Base-by-base conservation (phyloP, 2,113 vertebrate species). In the Scytalopus superciliaris region DNA sequence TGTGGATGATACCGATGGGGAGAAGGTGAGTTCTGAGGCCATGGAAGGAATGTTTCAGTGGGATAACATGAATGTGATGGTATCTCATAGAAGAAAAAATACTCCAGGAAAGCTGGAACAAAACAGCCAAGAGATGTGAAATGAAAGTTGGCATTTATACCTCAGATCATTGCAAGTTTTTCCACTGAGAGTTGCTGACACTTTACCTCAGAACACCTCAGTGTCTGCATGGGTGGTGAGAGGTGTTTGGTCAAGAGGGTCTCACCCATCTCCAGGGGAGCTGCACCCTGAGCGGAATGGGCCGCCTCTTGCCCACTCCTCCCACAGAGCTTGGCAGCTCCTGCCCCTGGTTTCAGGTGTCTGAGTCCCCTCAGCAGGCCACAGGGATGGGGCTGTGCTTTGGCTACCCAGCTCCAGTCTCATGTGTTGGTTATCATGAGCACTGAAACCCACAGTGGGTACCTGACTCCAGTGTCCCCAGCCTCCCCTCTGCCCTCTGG, bases 271-370 rank as follows among this genome's bases (percentile, higher is more conserved):
- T 72, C 52, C 52, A 74, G 52, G 37, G 60, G 27, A 89, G 52
- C 28, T 67, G 68, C 4, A 3, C 10, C 17, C 23, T 42, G 31
- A 28, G 69, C 35, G 22, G 24, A 49, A 19, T 15, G 22, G 16
- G 21, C 14, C 0, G 0, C 12, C 28, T 56, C 62, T 72, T 37
- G 50, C 40, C 49, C 0, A 0, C 62, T 44, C 64, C 69, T 10
- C 28, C 55, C 42, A 18, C 40, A 23, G n/a, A 42, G 10, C 8
- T 14, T 7, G 55, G 64, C 63, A 64, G 64, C 23, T 73, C 60
- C 85, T 27, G 45, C 21, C 33, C 45, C 23, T 39, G 1, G 4
- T 5, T 42, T 24, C 2, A 8, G 44, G 4, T 14, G 14, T 6
- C 18, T 52, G 44, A 73, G 39, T 3, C 24, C 68, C 8, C n/a